A percentile compares a stretch with the other conserved stretches of the same genome.
phyloP scores from a whole-genome alignment of 2,888 invertebrate genomes.

The Drosophila setosimentum region DNA sequence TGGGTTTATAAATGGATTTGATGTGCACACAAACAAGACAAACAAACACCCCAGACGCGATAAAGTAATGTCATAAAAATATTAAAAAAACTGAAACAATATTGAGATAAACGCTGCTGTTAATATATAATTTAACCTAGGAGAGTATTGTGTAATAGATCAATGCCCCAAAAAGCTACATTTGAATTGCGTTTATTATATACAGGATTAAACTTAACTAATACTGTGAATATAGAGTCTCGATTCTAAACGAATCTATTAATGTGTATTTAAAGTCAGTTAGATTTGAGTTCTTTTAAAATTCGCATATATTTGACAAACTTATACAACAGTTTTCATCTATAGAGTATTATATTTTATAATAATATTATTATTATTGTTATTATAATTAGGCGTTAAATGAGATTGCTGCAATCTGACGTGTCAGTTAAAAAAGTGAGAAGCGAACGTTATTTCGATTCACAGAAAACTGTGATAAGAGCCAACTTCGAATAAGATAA shows the following conservation, averaged over 20 bases:
- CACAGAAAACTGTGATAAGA: background rate
- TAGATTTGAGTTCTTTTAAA: background rate
- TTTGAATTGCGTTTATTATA: background rate
- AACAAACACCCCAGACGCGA: background rate
- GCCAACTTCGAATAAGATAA: background rate
- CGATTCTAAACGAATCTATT: background rate
- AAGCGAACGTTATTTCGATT: background rate
- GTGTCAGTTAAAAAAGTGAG: background rate
- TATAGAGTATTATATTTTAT: background rate
- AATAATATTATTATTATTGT: background rate
- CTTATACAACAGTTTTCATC: background rate
- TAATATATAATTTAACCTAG: background rate
- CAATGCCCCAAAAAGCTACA: background rate
- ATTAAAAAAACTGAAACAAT: no score
- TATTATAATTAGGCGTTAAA: background rate
- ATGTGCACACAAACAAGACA: background rate
- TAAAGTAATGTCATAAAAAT: background rate
- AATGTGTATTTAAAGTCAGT: background rate
- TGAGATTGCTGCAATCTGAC: background rate
- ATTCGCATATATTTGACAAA: background rate
- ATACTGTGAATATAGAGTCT: background rate
- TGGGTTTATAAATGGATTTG: background rate
- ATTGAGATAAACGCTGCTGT: background rate
- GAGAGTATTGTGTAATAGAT: background rate
- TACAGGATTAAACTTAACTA: background rate